These are phyloP conservation scores for Pogonocherus hispidulus DNA, from an alignment of 2,888 invertebrate species.

Conservation along the genomic window DNA sequence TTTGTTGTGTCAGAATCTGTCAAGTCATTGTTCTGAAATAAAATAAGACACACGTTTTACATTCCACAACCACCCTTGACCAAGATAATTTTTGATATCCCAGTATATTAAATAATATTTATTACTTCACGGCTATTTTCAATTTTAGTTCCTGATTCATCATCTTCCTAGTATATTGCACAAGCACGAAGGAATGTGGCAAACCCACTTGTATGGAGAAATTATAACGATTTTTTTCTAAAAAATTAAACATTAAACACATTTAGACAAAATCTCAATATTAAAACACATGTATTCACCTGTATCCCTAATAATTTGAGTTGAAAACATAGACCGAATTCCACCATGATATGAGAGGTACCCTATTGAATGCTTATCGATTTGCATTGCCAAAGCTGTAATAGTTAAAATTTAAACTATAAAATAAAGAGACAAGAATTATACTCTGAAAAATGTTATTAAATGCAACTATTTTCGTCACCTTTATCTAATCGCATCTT, in stretches of 20 bases:
- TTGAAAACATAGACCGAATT: constrained; percentile 82
- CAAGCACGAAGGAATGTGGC: constrained; percentile 82
- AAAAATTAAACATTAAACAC: constrained; percentile 48
- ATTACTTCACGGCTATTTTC: constrained; percentile 71
- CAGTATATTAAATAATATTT: too few relatives aligned
- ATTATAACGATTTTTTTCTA: constrained; percentile 70
- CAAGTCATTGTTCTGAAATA: too few relatives aligned
- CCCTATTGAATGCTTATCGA: constrained; percentile 90
- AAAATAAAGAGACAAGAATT: too few relatives aligned
- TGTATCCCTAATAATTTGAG: constrained; percentile 84
- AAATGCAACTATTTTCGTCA: too few relatives aligned
- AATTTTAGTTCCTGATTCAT: constrained; percentile 84
- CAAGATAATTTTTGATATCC: too few relatives aligned
- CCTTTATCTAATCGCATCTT: too few relatives aligned
- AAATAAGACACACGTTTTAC: too few relatives aligned
- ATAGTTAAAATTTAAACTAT: constrained; percentile 41
- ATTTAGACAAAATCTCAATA: constrained; percentile 7
- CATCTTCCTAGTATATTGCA: constrained; percentile 85
- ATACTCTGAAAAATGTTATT: too few relatives aligned
- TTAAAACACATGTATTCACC: constrained; percentile 69
- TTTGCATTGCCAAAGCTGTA: constrained; percentile 84
- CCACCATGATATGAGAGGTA: constrained; percentile 87
- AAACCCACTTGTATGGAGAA: constrained; percentile 86
- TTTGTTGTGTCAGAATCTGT: too few relatives aligned
- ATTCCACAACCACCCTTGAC: too few relatives aligned